Base-by-base conservation (phyloP, 1,140 invertebrate species). In the Triops longicaudatus region DNA sequence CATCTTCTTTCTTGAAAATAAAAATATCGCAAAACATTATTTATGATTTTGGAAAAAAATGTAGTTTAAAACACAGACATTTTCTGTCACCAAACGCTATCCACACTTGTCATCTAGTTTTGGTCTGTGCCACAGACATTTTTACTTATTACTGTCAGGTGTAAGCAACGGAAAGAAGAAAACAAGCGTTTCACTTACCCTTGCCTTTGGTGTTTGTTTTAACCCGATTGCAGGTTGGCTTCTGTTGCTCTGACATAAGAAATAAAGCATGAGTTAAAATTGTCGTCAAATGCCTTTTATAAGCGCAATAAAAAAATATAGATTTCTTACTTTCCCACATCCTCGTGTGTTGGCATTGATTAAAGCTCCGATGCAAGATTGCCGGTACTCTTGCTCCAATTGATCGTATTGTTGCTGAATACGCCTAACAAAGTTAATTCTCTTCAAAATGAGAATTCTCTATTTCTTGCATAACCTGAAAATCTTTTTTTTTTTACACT, bases 201-300 rank as follows among this genome's bases (percentile, higher is more conserved):
- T 86, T 50, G 89, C 84, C 84, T 92, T 92, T n/a, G 90, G 88
- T 71, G 90, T 90, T 81, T 92, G 90, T 81, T 91, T 91, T 76
- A 92, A 81, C 77, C 91, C 91, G 79, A 92, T 91, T 31, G 90
- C 90, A 50, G 90, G 90, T 80, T 92, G 91, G 82, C 90, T 91
- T 81, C 91, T 84, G 81, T 91, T 91, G 79, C 90, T 91, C 91
- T 92, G 83, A 82, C 63, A 26, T 6, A 31, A 43, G 14, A 78
- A 77, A 50, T 43, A 50, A 37, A 27, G 14, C 26, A 42, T 37
- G 31, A n/a, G n/a, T n/a, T n/a, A 75, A 42, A 41, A 75, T 37
- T 26, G 31, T 44, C n/a, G n/a, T 75, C 41, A 4, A 14, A 10
- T 4, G 2, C 7, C 31, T 37, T 37, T 41, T 43, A 43, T 22